A percentile compares a stretch with the other conserved stretches of the same genome.
Evolutionary conservation across 1,140 invertebrate genomes (phyloP).

Genomic region (Diprion similis): DNA sequence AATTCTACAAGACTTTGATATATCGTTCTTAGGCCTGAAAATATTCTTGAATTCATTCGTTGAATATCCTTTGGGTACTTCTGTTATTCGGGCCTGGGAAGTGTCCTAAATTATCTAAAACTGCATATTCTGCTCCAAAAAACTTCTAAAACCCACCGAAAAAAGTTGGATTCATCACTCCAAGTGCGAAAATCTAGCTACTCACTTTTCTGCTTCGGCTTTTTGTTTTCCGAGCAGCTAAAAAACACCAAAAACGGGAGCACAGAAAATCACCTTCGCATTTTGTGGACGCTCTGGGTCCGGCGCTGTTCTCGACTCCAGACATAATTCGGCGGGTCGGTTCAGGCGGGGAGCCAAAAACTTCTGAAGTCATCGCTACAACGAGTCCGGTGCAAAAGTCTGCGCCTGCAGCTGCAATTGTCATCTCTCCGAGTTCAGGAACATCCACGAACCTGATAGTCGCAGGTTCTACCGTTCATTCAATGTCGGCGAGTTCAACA

Average conservation of each 20-base stretch:
- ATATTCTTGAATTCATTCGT: no score
- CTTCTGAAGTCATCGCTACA: constrained; percentile 48
- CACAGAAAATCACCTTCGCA: constrained; percentile 71
- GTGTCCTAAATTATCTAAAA: no score
- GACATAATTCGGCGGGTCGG: constrained; percentile 77
- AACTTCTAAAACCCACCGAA: no score
- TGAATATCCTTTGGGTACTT: no score
- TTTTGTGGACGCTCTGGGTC: constrained; percentile 66
- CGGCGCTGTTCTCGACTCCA: constrained; percentile 76
- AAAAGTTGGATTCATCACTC: no score
- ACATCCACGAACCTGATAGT: constrained; percentile 43
- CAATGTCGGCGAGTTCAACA: constrained; percentile 37
- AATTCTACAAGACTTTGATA: no score
- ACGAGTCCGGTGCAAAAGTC: constrained; percentile 1
- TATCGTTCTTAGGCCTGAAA: no score
- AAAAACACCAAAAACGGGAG: constrained; percentile 69
- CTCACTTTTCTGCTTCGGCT: no score
- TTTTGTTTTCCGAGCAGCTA: constrained; percentile 24
- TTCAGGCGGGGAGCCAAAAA: constrained; percentile 53
- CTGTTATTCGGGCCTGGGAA: no score
- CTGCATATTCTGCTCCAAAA: no score
- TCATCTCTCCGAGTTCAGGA: constrained; percentile 29
- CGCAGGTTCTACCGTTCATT: constrained; percentile 44
- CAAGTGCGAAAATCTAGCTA: no score
- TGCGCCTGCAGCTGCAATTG: constrained; percentile 32